Conservation (phyloP, 2,888 invertebrate genomes). For the Adela reaumurella region DNA sequence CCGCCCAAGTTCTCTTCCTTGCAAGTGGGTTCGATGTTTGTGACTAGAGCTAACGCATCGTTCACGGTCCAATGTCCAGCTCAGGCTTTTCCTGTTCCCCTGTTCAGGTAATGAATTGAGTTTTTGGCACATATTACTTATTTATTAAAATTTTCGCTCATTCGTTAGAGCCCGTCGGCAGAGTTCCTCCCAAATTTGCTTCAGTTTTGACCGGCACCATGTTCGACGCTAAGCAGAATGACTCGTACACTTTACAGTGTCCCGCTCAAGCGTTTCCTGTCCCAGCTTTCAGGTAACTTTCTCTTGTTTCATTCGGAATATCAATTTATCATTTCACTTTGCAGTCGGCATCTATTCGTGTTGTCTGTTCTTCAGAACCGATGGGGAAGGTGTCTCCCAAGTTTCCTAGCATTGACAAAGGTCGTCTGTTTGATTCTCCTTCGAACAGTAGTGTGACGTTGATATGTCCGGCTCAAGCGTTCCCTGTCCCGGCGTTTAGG, state of each 20-base stretch:
- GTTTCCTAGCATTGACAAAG: conserved; percentile 43
- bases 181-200: conserved; percentile 54
- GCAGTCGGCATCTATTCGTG: not conserved
- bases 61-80: conserved; percentile 44
- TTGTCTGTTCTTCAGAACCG: conserved; percentile 34
- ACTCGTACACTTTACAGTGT: conserved; percentile 51
- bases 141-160: not conserved
- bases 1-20: conserved; percentile 39
- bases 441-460: conserved; percentile 48
- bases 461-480: conserved; percentile 70
- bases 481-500: conserved; percentile 49
- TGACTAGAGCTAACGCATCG: conserved; percentile 41
- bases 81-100: conserved; percentile 47
- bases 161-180: conserved; percentile 42
- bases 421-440: conserved; percentile 24
- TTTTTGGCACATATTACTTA: too few relatives aligned
- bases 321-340: not conserved
- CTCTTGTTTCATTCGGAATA: not conserved
- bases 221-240: conserved; percentile 50
- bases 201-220: conserved; percentile 47
- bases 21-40: conserved; percentile 55
- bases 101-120: conserved; percentile 24
- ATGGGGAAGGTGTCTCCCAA: conserved; percentile 60
- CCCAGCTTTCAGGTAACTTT: conserved; percentile 55
- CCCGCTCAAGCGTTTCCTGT: conserved; percentile 71